Evolutionary conservation across 2,888 invertebrate species (phyloP).

Genomic region (Cheilosia variabilis): DNA sequence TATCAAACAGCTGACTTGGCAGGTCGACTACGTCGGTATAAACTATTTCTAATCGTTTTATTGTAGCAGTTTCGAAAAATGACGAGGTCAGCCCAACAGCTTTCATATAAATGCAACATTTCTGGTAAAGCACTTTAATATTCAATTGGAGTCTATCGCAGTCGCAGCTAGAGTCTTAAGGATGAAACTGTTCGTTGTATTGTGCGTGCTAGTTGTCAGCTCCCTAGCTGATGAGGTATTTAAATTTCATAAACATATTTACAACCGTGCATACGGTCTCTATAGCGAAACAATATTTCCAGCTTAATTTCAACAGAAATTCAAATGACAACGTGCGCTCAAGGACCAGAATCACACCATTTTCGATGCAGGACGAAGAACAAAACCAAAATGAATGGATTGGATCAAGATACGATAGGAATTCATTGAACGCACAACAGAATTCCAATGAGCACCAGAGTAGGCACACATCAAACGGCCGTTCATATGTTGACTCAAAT

Average conservation of each 20-base stretch:
- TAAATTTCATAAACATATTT: not conserved
- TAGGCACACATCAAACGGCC: not conserved
- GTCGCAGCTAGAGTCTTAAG: not conserved
- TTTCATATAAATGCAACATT: slow-evolving; percentile 6
- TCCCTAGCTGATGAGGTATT: slow-evolving; percentile 25
- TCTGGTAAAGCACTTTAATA: not conserved
- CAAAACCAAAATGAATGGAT: not conserved
- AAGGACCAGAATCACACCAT: not conserved
- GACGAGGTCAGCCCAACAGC: not conserved
- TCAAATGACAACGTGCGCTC: not conserved
- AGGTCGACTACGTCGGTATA: no score
- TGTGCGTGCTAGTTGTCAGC: slow-evolving; percentile 13
- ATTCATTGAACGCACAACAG: not conserved
- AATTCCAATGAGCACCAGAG: not conserved
- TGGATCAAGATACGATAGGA: not conserved
- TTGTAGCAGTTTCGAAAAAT: not conserved
- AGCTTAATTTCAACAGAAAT: not conserved
- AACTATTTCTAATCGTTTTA: not conserved
- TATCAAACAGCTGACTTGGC: no score
- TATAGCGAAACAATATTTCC: not conserved
- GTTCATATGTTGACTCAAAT: not conserved
- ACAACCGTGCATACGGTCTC: not conserved
- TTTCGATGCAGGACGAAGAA: not conserved
- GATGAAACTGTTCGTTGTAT: slow-evolving; percentile 24
- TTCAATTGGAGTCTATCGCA: not conserved